These are phyloP conservation scores for Selenia dentaria DNA, from an alignment of 2,888 invertebrate species.

Conservation along the genomic window DNA sequence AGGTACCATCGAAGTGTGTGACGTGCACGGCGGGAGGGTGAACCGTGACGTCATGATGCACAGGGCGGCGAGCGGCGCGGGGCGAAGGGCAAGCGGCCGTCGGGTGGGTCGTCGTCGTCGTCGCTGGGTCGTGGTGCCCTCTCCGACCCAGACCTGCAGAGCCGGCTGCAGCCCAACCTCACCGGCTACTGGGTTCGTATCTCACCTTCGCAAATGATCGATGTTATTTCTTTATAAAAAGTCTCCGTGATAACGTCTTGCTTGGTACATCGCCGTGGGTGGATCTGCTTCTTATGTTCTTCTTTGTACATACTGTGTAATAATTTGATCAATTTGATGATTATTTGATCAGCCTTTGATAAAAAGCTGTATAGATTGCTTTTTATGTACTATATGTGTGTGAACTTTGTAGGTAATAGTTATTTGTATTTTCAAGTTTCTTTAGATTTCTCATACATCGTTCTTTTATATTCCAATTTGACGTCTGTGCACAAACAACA, in stretches of 20 bases:
- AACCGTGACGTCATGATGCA: conserved; percentile 41
- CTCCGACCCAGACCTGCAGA: conserved; percentile 74
- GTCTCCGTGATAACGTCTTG: too few species aligned
- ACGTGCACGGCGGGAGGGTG: conserved; percentile 6
- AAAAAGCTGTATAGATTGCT: too few species aligned
- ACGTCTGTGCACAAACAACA: neutral
- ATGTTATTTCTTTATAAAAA: neutral
- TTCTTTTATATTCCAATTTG: too few species aligned
- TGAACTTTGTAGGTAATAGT: too few species aligned
- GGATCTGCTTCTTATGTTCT: too few species aligned
- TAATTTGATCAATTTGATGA: too few species aligned
- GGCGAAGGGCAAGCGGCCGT: conserved; percentile 59
- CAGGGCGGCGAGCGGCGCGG: conserved; percentile 46
- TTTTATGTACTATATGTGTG: too few species aligned
- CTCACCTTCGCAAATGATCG: conserved; percentile 4
- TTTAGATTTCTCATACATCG: too few species aligned
- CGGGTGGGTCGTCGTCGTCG: conserved; percentile 49
- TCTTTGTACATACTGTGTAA: too few species aligned
- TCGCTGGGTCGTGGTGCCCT: conserved; percentile 70
- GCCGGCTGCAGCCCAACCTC: conserved; percentile 67
- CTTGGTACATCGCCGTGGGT: too few species aligned
- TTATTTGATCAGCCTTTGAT: too few species aligned
- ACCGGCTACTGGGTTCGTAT: conserved; percentile 75
- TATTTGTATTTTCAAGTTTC: too few species aligned
- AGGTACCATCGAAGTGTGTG: conserved; percentile 19